Percentiles rank a stretch among this genome's conserved stretches.
phyloP scores from a whole-genome alignment of 2,797 vertebrate species.

The Naso thynnoides region DNA sequence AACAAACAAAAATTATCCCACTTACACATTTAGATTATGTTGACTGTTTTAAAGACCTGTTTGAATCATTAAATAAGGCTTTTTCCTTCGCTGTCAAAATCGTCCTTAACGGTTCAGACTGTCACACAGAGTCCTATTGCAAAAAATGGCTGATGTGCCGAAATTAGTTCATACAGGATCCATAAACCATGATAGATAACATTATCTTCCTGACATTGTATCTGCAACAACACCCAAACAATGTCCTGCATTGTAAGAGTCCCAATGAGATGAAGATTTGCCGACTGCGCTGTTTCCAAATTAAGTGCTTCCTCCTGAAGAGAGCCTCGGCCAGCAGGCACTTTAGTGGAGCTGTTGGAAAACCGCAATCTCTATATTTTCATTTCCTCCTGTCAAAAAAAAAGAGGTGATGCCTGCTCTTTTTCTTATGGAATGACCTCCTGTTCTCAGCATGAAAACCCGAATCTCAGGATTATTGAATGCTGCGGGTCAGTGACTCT shows the following conservation, averaged over 20 bases:
- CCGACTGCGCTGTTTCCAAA: constrained; percentile 21
- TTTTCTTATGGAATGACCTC: constrained; percentile 10
- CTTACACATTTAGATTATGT: no score
- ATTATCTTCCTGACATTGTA: not conserved
- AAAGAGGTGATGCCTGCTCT: constrained; percentile 24
- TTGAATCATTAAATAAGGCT: no score
- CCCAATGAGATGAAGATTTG: constrained; percentile 8
- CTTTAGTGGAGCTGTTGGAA: not conserved
- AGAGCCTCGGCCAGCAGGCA: constrained; percentile 18
- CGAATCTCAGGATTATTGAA: constrained; percentile 28
- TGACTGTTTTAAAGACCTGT: no score
- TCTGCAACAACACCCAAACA: not conserved
- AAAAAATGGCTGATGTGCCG: not conserved
- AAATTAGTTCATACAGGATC: not conserved
- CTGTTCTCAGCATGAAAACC: constrained; percentile 24
- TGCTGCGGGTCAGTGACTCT: constrained; percentile 38
- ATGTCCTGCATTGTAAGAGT: not conserved
- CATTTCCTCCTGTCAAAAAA: constrained; percentile 58
- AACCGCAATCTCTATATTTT: constrained; percentile 57
- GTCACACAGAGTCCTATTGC: not conserved
- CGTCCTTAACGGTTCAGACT: not conserved
- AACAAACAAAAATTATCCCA: no score
- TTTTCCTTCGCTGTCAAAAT: not conserved
- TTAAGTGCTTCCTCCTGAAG: constrained; percentile 11
- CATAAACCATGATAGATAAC: not conserved